Base-by-base conservation (phyloP, 2,113 vertebrate species). In the Rutilus rutilus region DNA sequence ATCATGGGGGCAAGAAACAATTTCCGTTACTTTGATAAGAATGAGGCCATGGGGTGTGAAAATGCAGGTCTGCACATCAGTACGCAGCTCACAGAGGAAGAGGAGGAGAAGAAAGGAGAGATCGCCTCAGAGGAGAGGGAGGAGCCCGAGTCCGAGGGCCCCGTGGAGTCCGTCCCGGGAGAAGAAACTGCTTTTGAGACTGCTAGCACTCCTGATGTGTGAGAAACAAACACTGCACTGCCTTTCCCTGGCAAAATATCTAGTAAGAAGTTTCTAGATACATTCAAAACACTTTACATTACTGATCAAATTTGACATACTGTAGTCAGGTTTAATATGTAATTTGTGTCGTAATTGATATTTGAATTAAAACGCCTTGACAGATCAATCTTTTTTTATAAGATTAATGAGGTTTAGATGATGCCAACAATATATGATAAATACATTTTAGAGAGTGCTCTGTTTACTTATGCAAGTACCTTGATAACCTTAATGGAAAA, bases 1-100 rank as follows among this genome's bases (percentile, higher is more conserved):
- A 96, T 97, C 88, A 90, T 86, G 14, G 93, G 93, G 6, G 95
- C 96, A 11, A 95, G 92, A 87, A 96, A 96, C 92, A 96, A 95
- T 85, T 96, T 97, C 93, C 94, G 94, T 91, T 95, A 90, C 81
- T 94, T 95, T 76, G 91, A 92, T 79, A 90, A 50, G 75, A 82
- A 82, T 14, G 17, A 50, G 8, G 54, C 78, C 21, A 47, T 33
- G 9, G 15, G 89, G 71, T 1, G 82, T 90, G 0, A 90, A 91
- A 1, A 90, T 77, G 69, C 87, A 62, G 3, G 21, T 8, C 85
- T 11, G 88, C 92, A 0, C 88, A 90, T 4, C 85, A 93, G 1
- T 62, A 59, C 65, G 57, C 67, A 54, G 3, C 82, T 4, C 3
- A 1, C 17, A n/a, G 47, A n/a, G 30, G 65, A 83, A 33, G 25